Evolutionary conservation across 2,797 vertebrate species (phyloP).

Genomic region (Chloroceryle amazona): DNA sequence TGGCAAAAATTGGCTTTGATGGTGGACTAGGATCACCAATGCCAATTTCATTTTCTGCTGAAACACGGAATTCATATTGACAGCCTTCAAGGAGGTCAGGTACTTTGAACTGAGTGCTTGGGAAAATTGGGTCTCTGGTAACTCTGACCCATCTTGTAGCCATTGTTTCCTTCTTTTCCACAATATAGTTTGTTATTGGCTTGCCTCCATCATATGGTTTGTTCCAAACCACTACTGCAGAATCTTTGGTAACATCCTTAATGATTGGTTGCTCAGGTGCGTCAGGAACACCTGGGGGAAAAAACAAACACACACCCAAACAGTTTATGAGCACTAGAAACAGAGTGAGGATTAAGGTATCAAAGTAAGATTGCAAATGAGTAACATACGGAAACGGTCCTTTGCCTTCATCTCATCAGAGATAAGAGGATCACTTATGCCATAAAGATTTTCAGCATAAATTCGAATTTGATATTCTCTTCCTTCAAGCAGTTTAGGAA

Average conservation of each 20-base stretch:
- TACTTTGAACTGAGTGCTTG: constrained; percentile 91
- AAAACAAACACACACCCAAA: not conserved
- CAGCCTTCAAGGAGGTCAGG: constrained; percentile 95
- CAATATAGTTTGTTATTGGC: constrained; percentile 95
- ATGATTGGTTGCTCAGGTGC: constrained; percentile 93
- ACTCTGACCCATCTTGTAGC: constrained; percentile 93
- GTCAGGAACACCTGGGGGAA: constrained; percentile 91
- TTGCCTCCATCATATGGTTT: constrained; percentile 96
- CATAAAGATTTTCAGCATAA: constrained; percentile 95
- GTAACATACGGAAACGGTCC: constrained; percentile 93
- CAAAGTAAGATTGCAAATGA: constrained; percentile 24
- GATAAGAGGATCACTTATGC: constrained; percentile 95
- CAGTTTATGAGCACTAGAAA: not conserved
- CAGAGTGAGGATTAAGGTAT: not conserved
- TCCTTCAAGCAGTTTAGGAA: constrained; percentile 94
- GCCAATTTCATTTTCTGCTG: constrained; percentile 97
- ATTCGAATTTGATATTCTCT: constrained; percentile 94
- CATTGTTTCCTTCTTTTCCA: constrained; percentile 95
- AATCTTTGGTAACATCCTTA: constrained; percentile 92
- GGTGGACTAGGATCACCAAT: constrained; percentile 94
- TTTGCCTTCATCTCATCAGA: constrained; percentile 97
- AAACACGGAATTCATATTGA: constrained; percentile 96
- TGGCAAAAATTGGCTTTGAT: constrained; percentile 94
- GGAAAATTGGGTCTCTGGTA: constrained; percentile 92
- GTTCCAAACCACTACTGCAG: constrained; percentile 93